Conservation (phyloP, 2,797 vertebrate genomes). For the Cephalopachus bancanus region DNA sequence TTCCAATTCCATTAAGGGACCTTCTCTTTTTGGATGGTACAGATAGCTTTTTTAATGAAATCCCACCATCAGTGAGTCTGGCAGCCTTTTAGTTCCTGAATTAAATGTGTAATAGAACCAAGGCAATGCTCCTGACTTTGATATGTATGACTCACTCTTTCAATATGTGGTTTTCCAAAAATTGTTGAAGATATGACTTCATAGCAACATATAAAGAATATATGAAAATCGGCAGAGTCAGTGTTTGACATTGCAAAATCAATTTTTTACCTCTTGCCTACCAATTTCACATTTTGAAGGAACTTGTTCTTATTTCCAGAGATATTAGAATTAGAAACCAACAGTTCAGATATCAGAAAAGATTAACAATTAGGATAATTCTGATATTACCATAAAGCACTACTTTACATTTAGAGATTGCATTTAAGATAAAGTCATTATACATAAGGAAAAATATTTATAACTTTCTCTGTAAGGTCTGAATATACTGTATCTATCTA, state of each 20-base stretch:
- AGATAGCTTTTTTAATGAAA: conserved; percentile 38
- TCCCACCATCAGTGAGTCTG: neutral
- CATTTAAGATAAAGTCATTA: conserved; percentile 39
- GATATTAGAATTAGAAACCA: conserved; percentile 18
- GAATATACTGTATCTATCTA: conserved; percentile 90
- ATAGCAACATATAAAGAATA: conserved; percentile 61
- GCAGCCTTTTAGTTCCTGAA: neutral
- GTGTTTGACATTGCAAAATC: conserved; percentile 41
- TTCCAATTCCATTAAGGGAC: neutral
- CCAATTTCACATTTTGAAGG: neutral
- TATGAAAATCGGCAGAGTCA: conserved; percentile 58
- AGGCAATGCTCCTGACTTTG: conserved; percentile 11
- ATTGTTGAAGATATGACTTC: conserved; percentile 55
- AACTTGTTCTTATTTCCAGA: conserved; percentile 29
- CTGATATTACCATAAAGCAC: conserved; percentile 39
- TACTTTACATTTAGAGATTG: conserved; percentile 66
- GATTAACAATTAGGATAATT: conserved; percentile 66
- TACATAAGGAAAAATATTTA: conserved; percentile 54
- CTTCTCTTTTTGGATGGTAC: neutral
- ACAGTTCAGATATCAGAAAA: conserved; percentile 25
- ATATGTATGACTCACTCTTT: conserved; percentile 30
- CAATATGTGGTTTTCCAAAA: conserved; percentile 59
- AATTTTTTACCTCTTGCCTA: conserved; percentile 63
- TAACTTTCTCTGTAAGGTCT: conserved; percentile 75
- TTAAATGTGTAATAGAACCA: conserved; percentile 36